Conservation (phyloP, 2,888 invertebrate species). For the Suillia variegata region DNA sequence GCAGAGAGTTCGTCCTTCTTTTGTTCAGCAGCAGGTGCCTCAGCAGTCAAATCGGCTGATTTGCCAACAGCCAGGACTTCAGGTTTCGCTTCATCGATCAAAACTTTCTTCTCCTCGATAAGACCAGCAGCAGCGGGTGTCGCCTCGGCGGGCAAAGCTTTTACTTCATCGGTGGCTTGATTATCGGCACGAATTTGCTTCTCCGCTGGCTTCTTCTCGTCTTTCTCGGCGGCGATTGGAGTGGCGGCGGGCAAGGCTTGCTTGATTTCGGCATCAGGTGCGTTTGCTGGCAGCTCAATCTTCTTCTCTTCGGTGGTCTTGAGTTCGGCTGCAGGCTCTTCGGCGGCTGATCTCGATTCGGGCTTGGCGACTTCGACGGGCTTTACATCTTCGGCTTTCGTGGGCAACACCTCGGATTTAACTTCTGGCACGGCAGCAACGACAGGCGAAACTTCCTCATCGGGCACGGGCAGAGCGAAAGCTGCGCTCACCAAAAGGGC, state of each 20-base stretch:
- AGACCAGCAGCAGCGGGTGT: constrained; percentile 31
- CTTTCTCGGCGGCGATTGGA: too few species aligned
- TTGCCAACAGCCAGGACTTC: constrained; percentile 29
- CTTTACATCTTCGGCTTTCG: constrained; percentile 23
- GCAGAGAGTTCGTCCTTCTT: constrained; percentile 29
- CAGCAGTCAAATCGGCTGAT: constrained; percentile 27
- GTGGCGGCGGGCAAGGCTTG: constrained; percentile 35
- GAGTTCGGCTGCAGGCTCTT: constrained; percentile 17
- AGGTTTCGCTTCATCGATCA: constrained; percentile 35
- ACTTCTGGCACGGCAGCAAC: constrained; percentile 37
- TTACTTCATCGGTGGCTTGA: constrained; percentile 31
- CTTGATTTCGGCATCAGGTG: constrained; percentile 39
- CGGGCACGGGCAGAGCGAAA: constrained; percentile 52
- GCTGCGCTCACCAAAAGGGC: constrained; percentile 47
- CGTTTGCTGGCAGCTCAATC: constrained; percentile 31
- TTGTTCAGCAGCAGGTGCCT: constrained; percentile 22
- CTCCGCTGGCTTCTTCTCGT: constrained; percentile 29
- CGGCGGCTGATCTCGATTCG: constrained; percentile 27
- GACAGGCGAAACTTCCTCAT: constrained; percentile 51
- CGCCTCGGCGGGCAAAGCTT: constrained; percentile 36
- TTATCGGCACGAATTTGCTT: not conserved
- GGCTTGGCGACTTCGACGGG: constrained; percentile 29
- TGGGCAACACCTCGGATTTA: constrained; percentile 36
- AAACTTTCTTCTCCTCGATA: constrained; percentile 33
- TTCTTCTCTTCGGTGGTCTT: constrained; percentile 12